Percentiles rank a stretch among this genome's conserved stretches.
phyloP scores from a whole-genome alignment of 2,888 invertebrate genomes.

The Chamaedrilus cognettii region DNA sequence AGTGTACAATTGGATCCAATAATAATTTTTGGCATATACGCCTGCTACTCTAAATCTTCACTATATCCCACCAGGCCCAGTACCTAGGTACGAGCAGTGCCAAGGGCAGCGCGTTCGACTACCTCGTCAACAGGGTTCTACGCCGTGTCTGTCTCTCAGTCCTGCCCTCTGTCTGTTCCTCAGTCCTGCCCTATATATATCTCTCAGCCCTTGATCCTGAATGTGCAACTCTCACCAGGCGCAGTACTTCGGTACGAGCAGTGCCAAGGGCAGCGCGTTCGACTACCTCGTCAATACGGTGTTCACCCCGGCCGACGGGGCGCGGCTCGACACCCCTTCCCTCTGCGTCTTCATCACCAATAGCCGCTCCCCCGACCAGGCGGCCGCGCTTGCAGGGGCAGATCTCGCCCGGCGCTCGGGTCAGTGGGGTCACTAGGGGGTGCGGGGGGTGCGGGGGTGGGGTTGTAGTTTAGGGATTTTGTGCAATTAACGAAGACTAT shows the following conservation, averaged over 20 bases:
- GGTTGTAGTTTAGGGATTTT: too few relatives aligned
- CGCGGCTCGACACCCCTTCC: not conserved
- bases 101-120: not conserved
- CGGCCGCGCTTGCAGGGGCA: not conserved
- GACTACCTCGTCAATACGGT: not conserved
- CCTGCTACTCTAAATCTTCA: too few relatives aligned
- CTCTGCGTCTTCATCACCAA: not conserved
- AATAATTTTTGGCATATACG: too few relatives aligned
- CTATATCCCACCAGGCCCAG: too few relatives aligned
- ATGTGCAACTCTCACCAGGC: not conserved
- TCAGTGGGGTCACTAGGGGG: too few relatives aligned
- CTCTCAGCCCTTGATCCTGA: too few relatives aligned
- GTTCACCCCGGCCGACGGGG: not conserved
- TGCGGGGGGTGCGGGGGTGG: too few relatives aligned
- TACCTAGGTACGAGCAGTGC: not conserved
- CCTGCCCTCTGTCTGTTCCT: too few relatives aligned
- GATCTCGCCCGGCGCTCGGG: not conserved
- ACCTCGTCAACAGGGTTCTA: not conserved
- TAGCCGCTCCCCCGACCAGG: not conserved
- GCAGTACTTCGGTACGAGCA: not conserved
- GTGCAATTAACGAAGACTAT: too few relatives aligned
- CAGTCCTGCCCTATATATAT: too few relatives aligned
- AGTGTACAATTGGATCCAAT: too few relatives aligned
- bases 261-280: not conserved
- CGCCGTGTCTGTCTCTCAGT: too few relatives aligned